Evolutionary conservation across 2,113 vertebrate species (phyloP), one percentile per base, ranked within the genome.

Genomic region (Gallinago jamesoni): DNA sequence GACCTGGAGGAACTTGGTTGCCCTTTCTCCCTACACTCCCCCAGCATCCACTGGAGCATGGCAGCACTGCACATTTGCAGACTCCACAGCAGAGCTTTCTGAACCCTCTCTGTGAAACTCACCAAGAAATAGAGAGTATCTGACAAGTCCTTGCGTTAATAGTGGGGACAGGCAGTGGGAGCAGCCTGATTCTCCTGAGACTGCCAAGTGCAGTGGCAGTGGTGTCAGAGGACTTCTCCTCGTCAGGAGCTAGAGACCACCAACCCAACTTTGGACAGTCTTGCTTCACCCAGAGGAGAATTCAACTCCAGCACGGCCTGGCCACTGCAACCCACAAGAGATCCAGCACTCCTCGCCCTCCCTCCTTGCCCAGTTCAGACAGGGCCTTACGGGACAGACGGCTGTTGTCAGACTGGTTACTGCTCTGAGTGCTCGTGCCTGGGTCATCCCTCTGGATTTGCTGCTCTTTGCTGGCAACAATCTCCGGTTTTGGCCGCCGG

Each of bases 401-500:
- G 94, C 97, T 95, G 6, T 98, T 98, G 89, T 98, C 98, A 0
- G 96, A 94, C 77, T 97, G 98, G 90, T 97, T 98, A 89, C 97
- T 98, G 96, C 97, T 98, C 87, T 98, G 98, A 27, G 97, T 97
- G 79, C 97, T 96, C 0, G 97, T 95, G 60, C 98, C 98, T 8
- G 98, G 98, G 84, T 98, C 98, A 1, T 98, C 98, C 89, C 96
- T 98, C 95, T 98, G 98, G 95, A 98, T 97, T 91, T 98, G 98
- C 74, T 98, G 97, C 83, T 98, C 98, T 89, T 98, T 98, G 94
- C 97, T 98, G 95, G 98, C 98, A 48, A 98, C 52, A 39, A 98
- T 98, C 89, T 98, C 98, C 11, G 98, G 98, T 87, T 98, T 98
- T 31, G 98, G 98, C 50, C 98, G 92, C 55, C 98, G 98, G 50